phyloP scores from a whole-genome alignment of 2,797 vertebrate species.

The Neosalanx taihuensis region DNA sequence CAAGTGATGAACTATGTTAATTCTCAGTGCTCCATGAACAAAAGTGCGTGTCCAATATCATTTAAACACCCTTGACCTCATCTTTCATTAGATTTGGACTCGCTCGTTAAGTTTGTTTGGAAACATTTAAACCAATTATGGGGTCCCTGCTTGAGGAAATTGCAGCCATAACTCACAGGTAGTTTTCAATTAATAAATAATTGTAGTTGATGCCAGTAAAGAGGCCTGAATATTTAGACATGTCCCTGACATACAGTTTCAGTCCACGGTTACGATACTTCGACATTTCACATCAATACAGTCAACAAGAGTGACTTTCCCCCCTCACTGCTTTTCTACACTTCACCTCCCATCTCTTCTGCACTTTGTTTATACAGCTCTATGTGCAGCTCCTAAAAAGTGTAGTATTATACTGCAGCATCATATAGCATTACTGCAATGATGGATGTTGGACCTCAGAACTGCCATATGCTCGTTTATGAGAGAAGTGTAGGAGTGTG shows the following conservation, averaged over 20 bases:
- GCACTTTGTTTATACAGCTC: not conserved
- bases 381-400: not conserved
- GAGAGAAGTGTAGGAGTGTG: conserved; percentile 18
- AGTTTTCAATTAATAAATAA: too few relatives aligned
- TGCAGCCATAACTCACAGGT: too few relatives aligned
- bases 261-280: not conserved
- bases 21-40: too few relatives aligned
- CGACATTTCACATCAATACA: conserved; percentile 1
- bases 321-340: not conserved
- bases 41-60: too few relatives aligned
- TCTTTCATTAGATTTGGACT: too few relatives aligned
- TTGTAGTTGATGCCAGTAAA: not conserved
- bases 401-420: conserved; percentile 4
- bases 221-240: not conserved
- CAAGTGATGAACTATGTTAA: too few relatives aligned
- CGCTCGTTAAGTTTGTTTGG: too few relatives aligned
- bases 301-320: not conserved
- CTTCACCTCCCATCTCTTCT: not conserved
- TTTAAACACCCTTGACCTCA: too few relatives aligned
- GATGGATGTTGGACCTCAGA: conserved; percentile 31
- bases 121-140: too few relatives aligned
- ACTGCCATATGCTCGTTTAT: conserved; percentile 35
- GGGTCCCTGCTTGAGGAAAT: too few relatives aligned
- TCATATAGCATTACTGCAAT: conserved; percentile 23
- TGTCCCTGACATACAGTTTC: not conserved